These are phyloP conservation scores for Cosmopolites sordidus DNA, from an alignment of 2,888 invertebrate species.

Conservation along the genomic window DNA sequence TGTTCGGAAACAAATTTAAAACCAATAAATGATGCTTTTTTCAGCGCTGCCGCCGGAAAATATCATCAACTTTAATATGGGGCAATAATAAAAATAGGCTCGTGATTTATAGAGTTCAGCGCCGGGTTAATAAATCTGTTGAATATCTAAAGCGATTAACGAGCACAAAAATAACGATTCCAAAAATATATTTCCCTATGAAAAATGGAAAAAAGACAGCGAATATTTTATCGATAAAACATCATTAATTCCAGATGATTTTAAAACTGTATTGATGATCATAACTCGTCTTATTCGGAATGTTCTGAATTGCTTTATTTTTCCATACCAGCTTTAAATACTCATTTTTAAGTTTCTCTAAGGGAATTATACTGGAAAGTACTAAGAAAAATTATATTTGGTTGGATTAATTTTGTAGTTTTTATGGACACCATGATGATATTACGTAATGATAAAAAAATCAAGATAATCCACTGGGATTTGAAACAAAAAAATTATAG, in stretches of 20 bases:
- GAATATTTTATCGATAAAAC: neutral
- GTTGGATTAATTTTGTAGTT: too few relatives aligned
- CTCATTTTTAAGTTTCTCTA: too few relatives aligned
- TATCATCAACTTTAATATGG: conserved; percentile 7
- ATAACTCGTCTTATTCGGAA: too few relatives aligned
- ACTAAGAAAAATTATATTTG: too few relatives aligned
- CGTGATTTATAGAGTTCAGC: conserved; percentile 9
- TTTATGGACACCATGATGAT: too few relatives aligned
- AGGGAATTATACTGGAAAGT: too few relatives aligned
- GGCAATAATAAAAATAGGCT: neutral
- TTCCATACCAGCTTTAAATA: too few relatives aligned
- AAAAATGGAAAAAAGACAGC: neutral
- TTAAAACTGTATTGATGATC: too few relatives aligned
- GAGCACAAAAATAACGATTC: conserved; percentile 4
- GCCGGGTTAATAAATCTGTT: conserved; percentile 9
- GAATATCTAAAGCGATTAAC: conserved; percentile 11
- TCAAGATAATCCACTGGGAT: too few relatives aligned
- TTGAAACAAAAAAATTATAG: too few relatives aligned
- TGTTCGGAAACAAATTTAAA: conserved; percentile 8
- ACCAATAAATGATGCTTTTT: conserved; percentile 10
- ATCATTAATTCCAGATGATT: neutral
- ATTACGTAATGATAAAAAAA: too few relatives aligned
- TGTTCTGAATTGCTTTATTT: too few relatives aligned
- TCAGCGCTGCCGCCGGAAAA: neutral
- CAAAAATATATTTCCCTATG: neutral